Conservation (phyloP, 2,888 invertebrate species). For the Cactoblastis cactorum region DNA sequence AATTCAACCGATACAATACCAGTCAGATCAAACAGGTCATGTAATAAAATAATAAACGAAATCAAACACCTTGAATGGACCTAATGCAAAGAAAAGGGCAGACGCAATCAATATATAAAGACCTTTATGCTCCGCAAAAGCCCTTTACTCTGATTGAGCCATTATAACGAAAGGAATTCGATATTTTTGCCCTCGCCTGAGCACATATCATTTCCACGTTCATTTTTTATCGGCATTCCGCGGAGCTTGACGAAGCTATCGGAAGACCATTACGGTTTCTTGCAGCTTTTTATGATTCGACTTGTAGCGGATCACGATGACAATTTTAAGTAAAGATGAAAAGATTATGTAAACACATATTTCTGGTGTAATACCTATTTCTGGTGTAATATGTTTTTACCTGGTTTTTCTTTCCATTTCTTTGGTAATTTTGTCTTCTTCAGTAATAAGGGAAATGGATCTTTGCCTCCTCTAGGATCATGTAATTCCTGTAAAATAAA, state of each 20-base stretch:
- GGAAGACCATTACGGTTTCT: constrained; percentile 45
- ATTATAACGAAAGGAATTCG: constrained; percentile 32
- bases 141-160: constrained; percentile 34
- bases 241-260: constrained; percentile 35
- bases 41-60: background rate
- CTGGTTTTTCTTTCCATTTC: constrained; percentile 82
- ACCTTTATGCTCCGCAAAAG: constrained; percentile 22
- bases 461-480: constrained; percentile 85
- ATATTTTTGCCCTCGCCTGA: constrained; percentile 27
- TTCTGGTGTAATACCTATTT: no score
- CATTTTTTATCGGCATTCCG: constrained; percentile 40
- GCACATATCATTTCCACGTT: constrained; percentile 37
- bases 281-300: constrained; percentile 25
- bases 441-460: constrained; percentile 86
- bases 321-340: no score
- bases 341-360: no score
- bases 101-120: constrained; percentile 18
- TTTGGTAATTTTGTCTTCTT: constrained; percentile 88
- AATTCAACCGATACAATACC: no score
- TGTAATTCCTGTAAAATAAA: constrained; percentile 81
- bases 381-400: constrained; percentile 43
- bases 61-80: no score
- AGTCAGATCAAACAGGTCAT: no score
- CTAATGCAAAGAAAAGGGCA: background rate
- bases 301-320: constrained; percentile 12